phyloP scores from a whole-genome alignment of 2,888 invertebrate genomes.

The Synergus japonicus region DNA sequence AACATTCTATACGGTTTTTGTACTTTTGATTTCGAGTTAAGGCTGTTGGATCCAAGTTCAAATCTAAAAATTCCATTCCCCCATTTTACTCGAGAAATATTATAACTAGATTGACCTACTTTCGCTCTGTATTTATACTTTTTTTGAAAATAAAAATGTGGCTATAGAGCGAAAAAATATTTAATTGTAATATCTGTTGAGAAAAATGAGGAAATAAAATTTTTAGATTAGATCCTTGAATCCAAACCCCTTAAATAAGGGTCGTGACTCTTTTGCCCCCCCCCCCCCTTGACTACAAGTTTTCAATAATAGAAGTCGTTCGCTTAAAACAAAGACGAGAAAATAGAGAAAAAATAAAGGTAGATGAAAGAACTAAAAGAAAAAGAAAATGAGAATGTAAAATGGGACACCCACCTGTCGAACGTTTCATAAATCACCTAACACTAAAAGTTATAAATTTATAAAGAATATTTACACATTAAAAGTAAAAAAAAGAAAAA shows the following conservation, averaged over 20 bases:
- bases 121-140: too few species aligned
- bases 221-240: too few species aligned
- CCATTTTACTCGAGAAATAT: too few species aligned
- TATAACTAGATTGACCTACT: too few species aligned
- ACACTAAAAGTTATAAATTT: constrained; percentile 73
- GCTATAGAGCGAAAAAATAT: too few species aligned
- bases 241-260: background rate
- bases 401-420: constrained; percentile 59
- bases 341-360: constrained; percentile 6
- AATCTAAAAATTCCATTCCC: too few species aligned
- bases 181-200: too few species aligned
- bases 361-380: constrained; percentile 50
- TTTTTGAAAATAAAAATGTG: too few species aligned
- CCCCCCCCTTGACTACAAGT: constrained; percentile 76
- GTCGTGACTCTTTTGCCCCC: constrained; percentile 47
- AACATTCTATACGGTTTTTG: constrained; percentile 23
- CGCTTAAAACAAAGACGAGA: constrained; percentile 2
- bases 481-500: constrained; percentile 62
- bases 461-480: constrained; percentile 72
- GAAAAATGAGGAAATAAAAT: too few species aligned
- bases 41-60: too few species aligned
- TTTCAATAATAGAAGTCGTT: constrained; percentile 61
- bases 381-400: constrained; percentile 50
- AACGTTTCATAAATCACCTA: constrained; percentile 65
- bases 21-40: background rate